These are phyloP conservation scores for Balearica regulorum DNA, from an alignment of 2,797 vertebrate genomes.

Conservation along the genomic window DNA sequence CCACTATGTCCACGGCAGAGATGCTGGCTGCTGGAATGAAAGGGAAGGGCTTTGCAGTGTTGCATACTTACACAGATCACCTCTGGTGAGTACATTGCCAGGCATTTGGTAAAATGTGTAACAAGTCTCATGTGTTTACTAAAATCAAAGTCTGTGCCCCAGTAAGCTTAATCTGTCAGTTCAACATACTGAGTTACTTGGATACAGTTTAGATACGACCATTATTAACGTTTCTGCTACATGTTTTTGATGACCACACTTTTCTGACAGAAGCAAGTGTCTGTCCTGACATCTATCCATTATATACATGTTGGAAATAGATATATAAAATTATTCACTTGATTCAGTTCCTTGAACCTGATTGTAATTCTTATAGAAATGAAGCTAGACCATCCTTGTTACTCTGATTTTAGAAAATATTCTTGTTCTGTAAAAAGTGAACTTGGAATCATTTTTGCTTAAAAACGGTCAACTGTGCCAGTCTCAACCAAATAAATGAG, in stretches of 20 bases:
- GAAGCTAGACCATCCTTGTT: not conserved
- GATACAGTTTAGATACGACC: not conserved
- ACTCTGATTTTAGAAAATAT: not conserved
- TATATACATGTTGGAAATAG: not conserved
- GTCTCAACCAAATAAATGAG: not conserved
- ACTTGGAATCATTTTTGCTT: not conserved
- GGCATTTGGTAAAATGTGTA: not conserved
- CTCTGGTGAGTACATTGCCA: slow-evolving; percentile 83
- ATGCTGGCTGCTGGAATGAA: slow-evolving; percentile 90
- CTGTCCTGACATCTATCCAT: not conserved
- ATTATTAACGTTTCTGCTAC: not conserved
- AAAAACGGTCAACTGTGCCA: not conserved
- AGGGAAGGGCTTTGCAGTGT: slow-evolving; percentile 89
- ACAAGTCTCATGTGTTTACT: not conserved
- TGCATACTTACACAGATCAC: slow-evolving; percentile 91
- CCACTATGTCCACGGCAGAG: slow-evolving; percentile 82
- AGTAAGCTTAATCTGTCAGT: not conserved
- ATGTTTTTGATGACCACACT: not conserved
- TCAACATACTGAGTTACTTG: not conserved
- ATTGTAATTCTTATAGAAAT: not conserved
- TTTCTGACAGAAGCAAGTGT: not conserved
- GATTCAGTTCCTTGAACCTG: not conserved
- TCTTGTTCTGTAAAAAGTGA: not conserved
- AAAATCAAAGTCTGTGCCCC: not conserved
- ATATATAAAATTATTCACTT: not conserved